Evolutionary conservation across 1,140 invertebrate genomes (phyloP), one percentile per base, ranked within the genome.

Genomic region (Zaprionus tsacasi): DNA sequence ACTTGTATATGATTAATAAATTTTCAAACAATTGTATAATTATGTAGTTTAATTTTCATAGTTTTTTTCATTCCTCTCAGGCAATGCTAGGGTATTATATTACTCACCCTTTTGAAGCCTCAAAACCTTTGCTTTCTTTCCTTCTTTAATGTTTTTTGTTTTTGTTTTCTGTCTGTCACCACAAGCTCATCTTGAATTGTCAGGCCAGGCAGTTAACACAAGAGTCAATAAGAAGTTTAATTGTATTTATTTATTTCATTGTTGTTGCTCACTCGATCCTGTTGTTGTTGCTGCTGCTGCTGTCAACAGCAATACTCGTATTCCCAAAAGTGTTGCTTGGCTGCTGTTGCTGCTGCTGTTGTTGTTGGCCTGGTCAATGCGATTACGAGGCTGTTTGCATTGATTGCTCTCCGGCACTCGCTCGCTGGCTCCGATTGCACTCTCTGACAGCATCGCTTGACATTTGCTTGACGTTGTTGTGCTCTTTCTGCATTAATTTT

Each of bases 331-430:
- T 85, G 70, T 76, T 70, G 65, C 45, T 74, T 21, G 21, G 21
- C 27, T 30, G 27, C 27, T 30, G 6, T 4, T 3, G 21, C 27
- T 30, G 27, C 27, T 30, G 6, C 6, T 3, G 50, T n/a, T 54
- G 57, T 38, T 57, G 70, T 11, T 61, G 75, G 65, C 48, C 73
- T 71, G 82, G 82, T 86, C 81, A 86, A 85, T 85, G 78, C 82
- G 82, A 85, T 85, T 85, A 85, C 75, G 57, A 63, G 30, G 64
- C 72, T 76, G 85, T 88, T 87, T 87, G 83, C 85, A 87, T 89
- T 83, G 83, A 86, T 86, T 88, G 73, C 85, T 40, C 36, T 13
- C 12, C 76, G 72, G 6, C 21, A 67, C 81, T 76, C 21, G 70
- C 81, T 76, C 21, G 21, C 21, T 21, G 1, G 21, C 77, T 45